Evolutionary conservation across 2,797 vertebrate species (phyloP).

Genomic region (Tarsius wallacei): DNA sequence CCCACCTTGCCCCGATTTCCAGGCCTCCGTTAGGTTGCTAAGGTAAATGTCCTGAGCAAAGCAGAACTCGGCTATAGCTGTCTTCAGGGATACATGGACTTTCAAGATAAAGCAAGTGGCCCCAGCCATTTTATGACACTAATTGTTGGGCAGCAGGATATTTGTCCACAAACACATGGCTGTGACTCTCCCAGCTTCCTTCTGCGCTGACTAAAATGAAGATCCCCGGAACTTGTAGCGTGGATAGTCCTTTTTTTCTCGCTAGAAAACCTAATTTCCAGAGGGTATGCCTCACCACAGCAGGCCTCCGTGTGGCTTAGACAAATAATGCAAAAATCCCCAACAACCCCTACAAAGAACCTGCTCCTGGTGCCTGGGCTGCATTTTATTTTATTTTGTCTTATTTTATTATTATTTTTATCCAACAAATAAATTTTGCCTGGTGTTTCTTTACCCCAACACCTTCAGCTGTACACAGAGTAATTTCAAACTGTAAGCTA

Average conservation of each 20-base stretch:
- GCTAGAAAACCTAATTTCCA: slow-evolving; percentile 77
- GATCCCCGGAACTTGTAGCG: neutral
- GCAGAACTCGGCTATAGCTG: slow-evolving; percentile 32
- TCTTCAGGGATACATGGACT: slow-evolving; percentile 79
- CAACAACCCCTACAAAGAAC: slow-evolving; percentile 71
- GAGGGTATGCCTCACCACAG: slow-evolving; percentile 72
- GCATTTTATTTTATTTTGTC: slow-evolving; percentile 73
- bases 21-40: slow-evolving; percentile 59
- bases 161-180: slow-evolving; percentile 65
- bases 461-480: slow-evolving; percentile 83
- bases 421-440: slow-evolving; percentile 82
- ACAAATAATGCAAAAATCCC: slow-evolving; percentile 86
- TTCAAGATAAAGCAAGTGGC: slow-evolving; percentile 83
- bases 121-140: slow-evolving; percentile 71
- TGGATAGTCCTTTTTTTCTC: neutral
- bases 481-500: slow-evolving; percentile 90
- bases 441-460: neutral
- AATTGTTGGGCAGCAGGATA: slow-evolving; percentile 79
- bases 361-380: slow-evolving; percentile 69
- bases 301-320: slow-evolving; percentile 81
- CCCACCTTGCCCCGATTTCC: slow-evolving; percentile 14
- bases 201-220: slow-evolving; percentile 62
- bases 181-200: slow-evolving; percentile 58
- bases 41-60: slow-evolving; percentile 80
- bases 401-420: slow-evolving; percentile 81